Percentiles rank a stretch among this genome's conserved stretches.
Conservation (phyloP, 2,888 invertebrate species). For the Dorcus hopei region DNA sequence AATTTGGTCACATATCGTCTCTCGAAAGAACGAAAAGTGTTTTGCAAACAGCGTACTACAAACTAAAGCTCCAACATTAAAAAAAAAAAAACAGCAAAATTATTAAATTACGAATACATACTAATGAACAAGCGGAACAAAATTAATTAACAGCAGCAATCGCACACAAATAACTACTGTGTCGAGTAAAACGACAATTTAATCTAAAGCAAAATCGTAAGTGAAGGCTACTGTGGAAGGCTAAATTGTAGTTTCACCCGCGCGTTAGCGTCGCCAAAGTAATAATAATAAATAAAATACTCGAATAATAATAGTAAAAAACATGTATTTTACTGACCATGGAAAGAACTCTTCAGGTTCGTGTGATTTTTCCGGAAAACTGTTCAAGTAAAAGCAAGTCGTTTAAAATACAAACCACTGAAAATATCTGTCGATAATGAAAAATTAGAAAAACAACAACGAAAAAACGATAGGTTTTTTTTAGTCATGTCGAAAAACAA, state of each 20-base stretch:
- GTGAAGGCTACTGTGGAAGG: neutral
- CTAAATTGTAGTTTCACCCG: conserved; percentile 1
- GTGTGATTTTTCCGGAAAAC: conserved; percentile 75
- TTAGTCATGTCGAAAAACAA: no score
- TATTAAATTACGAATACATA: conserved; percentile 11
- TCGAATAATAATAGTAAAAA: conserved; percentile 9
- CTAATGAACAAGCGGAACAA: conserved; percentile 16
- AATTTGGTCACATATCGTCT: neutral
- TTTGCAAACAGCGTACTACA: neutral
- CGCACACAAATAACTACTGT: conserved; percentile 13
- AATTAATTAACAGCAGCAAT: conserved; percentile 10
- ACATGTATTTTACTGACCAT: conserved; percentile 66
- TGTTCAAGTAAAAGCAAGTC: conserved; percentile 53
- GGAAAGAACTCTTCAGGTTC: conserved; percentile 75
- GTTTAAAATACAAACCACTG: conserved; percentile 15
- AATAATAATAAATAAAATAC: conserved; percentile 9
- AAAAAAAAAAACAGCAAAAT: conserved; percentile 7
- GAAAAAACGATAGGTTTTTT: no score
- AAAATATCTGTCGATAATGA: conserved; percentile 1
- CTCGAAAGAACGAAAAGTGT: neutral
- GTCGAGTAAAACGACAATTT: conserved; percentile 8
- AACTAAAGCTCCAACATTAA: conserved; percentile 1
- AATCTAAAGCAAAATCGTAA: neutral
- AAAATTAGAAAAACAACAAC: no score
- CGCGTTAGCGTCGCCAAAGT: conserved; percentile 5